Base-by-base conservation (phyloP, 2,888 invertebrate genomes). In the Eubasilissa splendida region DNA sequence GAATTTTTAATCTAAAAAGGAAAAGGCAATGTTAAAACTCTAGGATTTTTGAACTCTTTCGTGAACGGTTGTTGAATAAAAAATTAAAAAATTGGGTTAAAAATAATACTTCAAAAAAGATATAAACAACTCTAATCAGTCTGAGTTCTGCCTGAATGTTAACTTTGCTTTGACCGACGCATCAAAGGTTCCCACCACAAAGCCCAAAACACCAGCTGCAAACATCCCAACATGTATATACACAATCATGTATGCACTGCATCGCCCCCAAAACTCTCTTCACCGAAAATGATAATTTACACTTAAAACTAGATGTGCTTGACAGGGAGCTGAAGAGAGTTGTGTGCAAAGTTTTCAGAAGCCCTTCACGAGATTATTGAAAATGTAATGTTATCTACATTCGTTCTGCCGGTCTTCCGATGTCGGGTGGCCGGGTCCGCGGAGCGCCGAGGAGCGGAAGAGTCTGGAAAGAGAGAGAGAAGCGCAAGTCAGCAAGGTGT, bases 231-330 rank as follows among this genome's bases (percentile, higher is more conserved):
- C 52, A 68, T 68, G 52, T 42, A 68, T 42, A 11, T 68, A 68
- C 52, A 68, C 50, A n/a, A 50, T 50, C 10, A 14, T 50, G 50
- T 63, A 33, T 63, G 42, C 63, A 68, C 68, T 14, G 10, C 8
- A 14, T 68, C 66, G n/a, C 42, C 66, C n/a, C 22, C 66, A 31
- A 42, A 11, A 12, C 11, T 33, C 50, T 66, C n/a, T 14, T 12
- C 9, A 68, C 68, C 50, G 14, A 71, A 53, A 53, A 52, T 70
- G 53, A 22, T 31, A 71, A 54, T 71, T 71, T 71, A 71, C 71
- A 71, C 71, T 71, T 71, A 71, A 54, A 22, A 54, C 71, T 71
- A 71, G 71, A 53, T 14, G 71, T 53, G 71, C 71, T 63, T 68
- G 68, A 50, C 42, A 50, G 52, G 50, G 50, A 50, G 68, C 68